These are phyloP conservation scores for Coluber constrictor DNA, from an alignment of 2,797 vertebrate genomes.

Conservation along the genomic window DNA sequence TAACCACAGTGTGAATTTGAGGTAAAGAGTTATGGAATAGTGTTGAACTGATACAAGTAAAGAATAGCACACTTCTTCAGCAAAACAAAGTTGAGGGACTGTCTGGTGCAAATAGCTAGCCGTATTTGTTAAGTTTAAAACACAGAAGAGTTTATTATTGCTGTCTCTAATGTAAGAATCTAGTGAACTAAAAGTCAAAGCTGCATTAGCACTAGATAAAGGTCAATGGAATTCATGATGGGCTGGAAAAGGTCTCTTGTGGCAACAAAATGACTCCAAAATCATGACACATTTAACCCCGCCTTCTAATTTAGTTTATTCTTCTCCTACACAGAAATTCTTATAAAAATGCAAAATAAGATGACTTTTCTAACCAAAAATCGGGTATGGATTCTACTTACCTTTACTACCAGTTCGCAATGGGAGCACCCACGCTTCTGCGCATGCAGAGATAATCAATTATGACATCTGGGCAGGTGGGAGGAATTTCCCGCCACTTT, in stretches of 20 bases:
- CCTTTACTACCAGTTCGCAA: too few relatives aligned
- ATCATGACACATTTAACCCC: not conserved
- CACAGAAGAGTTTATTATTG: not conserved
- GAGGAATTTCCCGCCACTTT: too few relatives aligned
- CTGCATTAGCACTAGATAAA: not conserved
- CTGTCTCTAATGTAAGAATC: not conserved
- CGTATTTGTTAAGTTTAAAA: not conserved
- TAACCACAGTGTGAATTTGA: not conserved
- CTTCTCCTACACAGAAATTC: not conserved
- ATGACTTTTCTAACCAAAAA: not conserved
- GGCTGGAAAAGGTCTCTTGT: not conserved
- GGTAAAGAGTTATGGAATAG: not conserved
- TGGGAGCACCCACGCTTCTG: too few relatives aligned
- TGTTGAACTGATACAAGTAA: not conserved
- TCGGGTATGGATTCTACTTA: too few relatives aligned
- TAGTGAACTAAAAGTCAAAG: not conserved
- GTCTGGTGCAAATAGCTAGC: not conserved
- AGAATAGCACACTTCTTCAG: not conserved
- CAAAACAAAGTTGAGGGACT: not conserved
- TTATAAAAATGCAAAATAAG: conserved; percentile 10
- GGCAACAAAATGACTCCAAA: not conserved
- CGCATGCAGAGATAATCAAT: too few relatives aligned
- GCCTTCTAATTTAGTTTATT: not conserved
- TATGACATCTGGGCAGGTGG: too few relatives aligned
- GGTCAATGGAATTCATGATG: not conserved